These are phyloP conservation scores for Moxostoma hubbsi DNA, from an alignment of 2,797 vertebrate species.

Conservation along the genomic window DNA sequence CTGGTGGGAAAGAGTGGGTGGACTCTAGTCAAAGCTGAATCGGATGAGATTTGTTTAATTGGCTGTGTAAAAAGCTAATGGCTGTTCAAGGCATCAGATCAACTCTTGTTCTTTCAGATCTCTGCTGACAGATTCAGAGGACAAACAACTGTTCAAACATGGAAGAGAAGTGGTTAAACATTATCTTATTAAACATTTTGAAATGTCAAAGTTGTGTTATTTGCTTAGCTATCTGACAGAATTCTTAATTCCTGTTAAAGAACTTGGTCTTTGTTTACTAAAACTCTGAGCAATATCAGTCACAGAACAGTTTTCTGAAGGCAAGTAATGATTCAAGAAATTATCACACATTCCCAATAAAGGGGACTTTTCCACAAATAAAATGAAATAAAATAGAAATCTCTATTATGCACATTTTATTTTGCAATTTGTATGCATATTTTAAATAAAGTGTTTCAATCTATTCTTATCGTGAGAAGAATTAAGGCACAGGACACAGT, in stretches of 20 bases:
- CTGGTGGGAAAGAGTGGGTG: constrained; percentile 27
- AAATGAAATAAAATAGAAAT: too few relatives aligned
- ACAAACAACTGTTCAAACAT: not conserved
- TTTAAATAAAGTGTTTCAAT: constrained; percentile 19
- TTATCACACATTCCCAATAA: not conserved
- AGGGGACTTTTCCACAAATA: not conserved
- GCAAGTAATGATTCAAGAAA: not conserved
- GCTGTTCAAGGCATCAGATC: constrained; percentile 18
- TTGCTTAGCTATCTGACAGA: not conserved
- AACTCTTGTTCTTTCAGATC: constrained; percentile 1
- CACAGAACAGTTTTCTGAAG: not conserved
- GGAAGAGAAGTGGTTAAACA: not conserved
- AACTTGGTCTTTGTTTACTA: too few relatives aligned
- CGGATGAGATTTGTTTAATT: constrained; percentile 48
- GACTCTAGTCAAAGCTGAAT: constrained; percentile 30
- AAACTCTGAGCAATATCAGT: not conserved
- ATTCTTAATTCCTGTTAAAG: not conserved
- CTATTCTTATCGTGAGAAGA: not conserved
- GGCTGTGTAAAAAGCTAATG: constrained; percentile 16
- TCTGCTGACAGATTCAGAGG: constrained; percentile 7
- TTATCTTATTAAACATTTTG: not conserved
- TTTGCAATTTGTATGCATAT: not conserved
- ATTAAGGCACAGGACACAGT: constrained; percentile 21
- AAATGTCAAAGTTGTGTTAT: not conserved
- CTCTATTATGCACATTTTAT: too few relatives aligned